Conservation (phyloP, 2,797 vertebrate species). For the Scolopax bukidnonensis region DNA sequence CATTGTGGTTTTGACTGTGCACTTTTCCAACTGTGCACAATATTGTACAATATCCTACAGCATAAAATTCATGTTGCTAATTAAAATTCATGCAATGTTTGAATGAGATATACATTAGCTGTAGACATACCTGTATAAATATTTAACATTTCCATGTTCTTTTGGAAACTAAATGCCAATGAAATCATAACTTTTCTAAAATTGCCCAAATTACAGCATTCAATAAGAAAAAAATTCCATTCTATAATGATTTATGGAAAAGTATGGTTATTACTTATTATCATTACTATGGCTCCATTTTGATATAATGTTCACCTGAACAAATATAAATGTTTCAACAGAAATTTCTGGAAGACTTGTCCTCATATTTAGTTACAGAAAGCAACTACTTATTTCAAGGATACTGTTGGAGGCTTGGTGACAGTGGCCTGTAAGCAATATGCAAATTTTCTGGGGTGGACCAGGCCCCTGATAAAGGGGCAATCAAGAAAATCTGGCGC, state of each 20-base stretch:
- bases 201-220: background rate
- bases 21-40: background rate
- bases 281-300: background rate
- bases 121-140: background rate
- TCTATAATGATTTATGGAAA: background rate
- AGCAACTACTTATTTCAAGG: background rate
- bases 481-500: background rate
- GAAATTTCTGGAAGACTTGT: background rate
- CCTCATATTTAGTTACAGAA: background rate
- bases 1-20: background rate
- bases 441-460: background rate
- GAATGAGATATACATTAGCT: background rate
- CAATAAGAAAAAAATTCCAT: background rate
- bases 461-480: background rate
- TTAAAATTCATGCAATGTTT: background rate
- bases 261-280: background rate
- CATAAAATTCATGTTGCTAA: background rate
- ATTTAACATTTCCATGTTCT: background rate
- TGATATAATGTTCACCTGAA: background rate
- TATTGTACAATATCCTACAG: background rate
- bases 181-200: constrained; percentile 1
- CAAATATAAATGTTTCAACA: background rate
- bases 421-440: background rate
- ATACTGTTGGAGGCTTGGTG: background rate
- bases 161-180: background rate